Evolutionary conservation across 2,888 invertebrate species (phyloP).

Genomic region (Molorchus minor): DNA sequence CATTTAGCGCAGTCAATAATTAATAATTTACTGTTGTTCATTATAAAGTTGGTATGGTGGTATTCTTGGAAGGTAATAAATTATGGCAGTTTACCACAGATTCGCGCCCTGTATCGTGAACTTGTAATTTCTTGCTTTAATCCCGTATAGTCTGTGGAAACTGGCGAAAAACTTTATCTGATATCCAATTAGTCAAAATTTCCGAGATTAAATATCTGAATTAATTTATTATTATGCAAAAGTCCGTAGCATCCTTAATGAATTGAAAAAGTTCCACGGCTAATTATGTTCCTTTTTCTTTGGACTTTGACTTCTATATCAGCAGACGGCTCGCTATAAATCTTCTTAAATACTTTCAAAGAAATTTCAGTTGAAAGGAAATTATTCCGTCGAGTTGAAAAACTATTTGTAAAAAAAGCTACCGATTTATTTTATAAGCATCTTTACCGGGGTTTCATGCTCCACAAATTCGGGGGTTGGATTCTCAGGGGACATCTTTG

Average conservation of each 20-base stretch:
- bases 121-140: background rate
- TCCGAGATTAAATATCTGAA: background rate
- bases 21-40: constrained; percentile 2
- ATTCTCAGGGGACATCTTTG: no score
- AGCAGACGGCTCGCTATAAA: no score
- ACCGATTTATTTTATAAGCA: no score
- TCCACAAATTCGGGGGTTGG: no score
- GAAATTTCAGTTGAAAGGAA: no score
- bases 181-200: background rate
- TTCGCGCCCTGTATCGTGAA: no score
- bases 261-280: background rate
- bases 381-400: no score
- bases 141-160: background rate
- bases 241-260: background rate
- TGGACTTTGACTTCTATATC: no score
- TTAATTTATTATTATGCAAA: background rate
- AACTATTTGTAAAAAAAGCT: no score
- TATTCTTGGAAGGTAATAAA: background rate
- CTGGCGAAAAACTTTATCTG: background rate
- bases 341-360: no score
- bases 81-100: constrained; percentile 10
- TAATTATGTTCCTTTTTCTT: no score
- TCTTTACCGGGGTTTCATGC: no score
- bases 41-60: constrained; percentile 5
- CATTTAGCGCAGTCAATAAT: constrained; percentile 8